Evolutionary conservation across 2,797 vertebrate genomes (phyloP).

Genomic region (Menidia menidia): DNA sequence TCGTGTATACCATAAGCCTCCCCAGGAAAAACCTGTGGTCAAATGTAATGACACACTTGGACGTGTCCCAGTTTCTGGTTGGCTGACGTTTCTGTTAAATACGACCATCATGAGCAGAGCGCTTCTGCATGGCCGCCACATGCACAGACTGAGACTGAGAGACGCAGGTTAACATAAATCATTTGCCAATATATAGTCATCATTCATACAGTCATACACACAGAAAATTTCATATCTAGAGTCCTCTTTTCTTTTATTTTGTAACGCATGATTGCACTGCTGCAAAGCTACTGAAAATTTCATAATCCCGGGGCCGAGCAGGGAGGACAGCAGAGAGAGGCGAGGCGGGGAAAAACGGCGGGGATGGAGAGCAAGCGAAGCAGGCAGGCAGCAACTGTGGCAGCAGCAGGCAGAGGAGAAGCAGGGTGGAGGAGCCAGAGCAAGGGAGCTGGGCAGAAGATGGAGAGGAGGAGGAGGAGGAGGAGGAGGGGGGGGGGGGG

Average conservation of each 20-base stretch:
- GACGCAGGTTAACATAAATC: constrained; percentile 27
- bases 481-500: constrained; percentile 27
- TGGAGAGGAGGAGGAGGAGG: constrained; percentile 24
- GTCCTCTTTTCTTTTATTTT: constrained; percentile 35
- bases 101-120: constrained; percentile 7
- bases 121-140: constrained; percentile 20
- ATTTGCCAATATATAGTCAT: background rate
- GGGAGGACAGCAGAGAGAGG: constrained; percentile 46
- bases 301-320: constrained; percentile 75
- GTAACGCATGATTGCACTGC: constrained; percentile 79
- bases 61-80: constrained; percentile 33
- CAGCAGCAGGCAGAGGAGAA: constrained; percentile 66
- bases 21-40: constrained; percentile 19
- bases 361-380: constrained; percentile 57
- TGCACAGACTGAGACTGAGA: constrained; percentile 20
- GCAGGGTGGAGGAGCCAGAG: constrained; percentile 54
- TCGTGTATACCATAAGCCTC: constrained; percentile 34
- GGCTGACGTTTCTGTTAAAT: constrained; percentile 51
- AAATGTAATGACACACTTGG: constrained; percentile 33
- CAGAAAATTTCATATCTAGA: constrained; percentile 47
- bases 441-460: constrained; percentile 49
- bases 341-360: constrained; percentile 45
- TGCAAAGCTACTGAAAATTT: constrained; percentile 86
- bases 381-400: constrained; percentile 71
- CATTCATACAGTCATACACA: constrained; percentile 27